Evolutionary conservation across 1,140 invertebrate species (phyloP).

Genomic region (Aphis craccivora): DNA sequence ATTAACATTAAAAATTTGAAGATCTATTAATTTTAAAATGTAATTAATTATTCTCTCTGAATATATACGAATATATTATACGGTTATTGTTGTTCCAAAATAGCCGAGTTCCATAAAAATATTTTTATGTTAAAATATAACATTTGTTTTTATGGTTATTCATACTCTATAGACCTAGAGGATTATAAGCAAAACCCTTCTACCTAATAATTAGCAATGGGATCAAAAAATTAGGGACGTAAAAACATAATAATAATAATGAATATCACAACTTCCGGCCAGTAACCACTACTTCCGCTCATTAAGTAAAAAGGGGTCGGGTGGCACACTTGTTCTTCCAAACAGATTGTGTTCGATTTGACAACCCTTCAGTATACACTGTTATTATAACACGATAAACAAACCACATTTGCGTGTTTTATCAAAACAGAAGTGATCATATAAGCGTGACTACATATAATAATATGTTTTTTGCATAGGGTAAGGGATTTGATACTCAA

Average conservation of each 20-base stretch:
- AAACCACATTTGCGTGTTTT: conserved; percentile 54
- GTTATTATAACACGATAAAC: conserved; percentile 41
- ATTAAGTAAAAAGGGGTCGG: conserved; percentile 43
- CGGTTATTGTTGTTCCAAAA: background rate
- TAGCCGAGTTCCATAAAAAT: background rate
- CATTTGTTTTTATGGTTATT: background rate
- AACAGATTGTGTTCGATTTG: conserved; percentile 56
- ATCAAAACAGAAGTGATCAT: conserved; percentile 41
- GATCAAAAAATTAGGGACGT: conserved; percentile 42
- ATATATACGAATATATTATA: background rate
- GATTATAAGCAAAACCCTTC: background rate
- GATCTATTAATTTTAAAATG: background rate
- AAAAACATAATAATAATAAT: conserved; percentile 55
- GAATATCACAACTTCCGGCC: conserved; percentile 56
- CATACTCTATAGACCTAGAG: background rate
- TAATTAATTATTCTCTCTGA: background rate
- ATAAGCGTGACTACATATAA: conserved; percentile 22
- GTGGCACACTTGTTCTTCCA: conserved; percentile 43
- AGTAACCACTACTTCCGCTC: conserved; percentile 55
- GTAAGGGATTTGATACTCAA: background rate
- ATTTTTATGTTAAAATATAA: background rate
- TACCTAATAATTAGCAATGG: conserved; percentile 33
- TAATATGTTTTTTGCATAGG: background rate
- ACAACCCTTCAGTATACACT: conserved; percentile 44
- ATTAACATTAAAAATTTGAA: background rate